Evolutionary conservation across 2,797 vertebrate species (phyloP).

Genomic region (Spinus pinus): DNA sequence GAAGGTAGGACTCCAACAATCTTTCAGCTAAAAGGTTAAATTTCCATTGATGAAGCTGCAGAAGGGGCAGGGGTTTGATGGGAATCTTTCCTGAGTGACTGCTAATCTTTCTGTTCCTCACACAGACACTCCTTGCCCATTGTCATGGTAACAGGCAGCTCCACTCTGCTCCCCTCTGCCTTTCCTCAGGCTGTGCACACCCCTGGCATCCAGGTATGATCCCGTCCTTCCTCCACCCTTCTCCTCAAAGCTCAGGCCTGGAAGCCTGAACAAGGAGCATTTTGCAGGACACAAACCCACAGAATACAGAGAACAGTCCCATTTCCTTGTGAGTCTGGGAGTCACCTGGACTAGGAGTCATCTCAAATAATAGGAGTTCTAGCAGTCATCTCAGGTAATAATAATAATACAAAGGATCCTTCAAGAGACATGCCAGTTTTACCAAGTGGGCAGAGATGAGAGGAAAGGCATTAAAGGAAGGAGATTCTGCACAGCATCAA

Average conservation of each 20-base stretch:
- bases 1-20: background rate
- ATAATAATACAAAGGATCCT: background rate
- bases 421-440: too few species aligned
- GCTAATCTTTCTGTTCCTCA: background rate
- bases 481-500: background rate
- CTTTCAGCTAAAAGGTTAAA: background rate
- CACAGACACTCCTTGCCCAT: background rate
- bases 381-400: background rate
- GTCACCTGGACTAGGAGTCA: background rate
- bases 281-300: background rate
- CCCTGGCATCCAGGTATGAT: background rate
- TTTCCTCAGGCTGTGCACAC: background rate
- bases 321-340: background rate
- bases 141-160: slow-evolving; percentile 53
- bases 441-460: background rate
- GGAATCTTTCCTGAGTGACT: background rate
- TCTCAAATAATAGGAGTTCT: background rate
- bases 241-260: background rate
- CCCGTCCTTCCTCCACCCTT: background rate
- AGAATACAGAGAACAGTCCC: background rate
- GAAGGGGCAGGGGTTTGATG: background rate
- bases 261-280: background rate
- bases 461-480: background rate
- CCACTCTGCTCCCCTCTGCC: background rate
- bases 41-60: background rate